Conservation (phyloP, 1,140 invertebrate genomes). For the Phenacoccus solenopsis region DNA sequence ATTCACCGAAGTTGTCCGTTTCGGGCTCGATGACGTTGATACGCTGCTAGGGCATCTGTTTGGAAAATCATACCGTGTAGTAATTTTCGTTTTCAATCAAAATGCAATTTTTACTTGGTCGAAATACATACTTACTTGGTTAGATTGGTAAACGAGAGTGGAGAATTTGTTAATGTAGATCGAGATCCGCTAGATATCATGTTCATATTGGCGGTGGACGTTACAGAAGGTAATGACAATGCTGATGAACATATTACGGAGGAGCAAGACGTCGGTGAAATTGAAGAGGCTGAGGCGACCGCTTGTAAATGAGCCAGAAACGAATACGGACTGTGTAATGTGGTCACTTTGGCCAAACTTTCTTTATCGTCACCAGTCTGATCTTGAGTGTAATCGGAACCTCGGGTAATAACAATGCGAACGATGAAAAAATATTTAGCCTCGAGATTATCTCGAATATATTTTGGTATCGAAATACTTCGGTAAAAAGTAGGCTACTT, state of each 20-base stretch:
- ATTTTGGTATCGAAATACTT: too few species aligned
- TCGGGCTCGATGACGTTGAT: conserved; percentile 7
- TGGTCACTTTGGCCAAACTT: background rate
- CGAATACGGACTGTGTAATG: background rate
- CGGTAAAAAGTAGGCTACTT: too few species aligned
- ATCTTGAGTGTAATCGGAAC: conserved; percentile 1
- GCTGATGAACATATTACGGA: background rate
- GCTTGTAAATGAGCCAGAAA: background rate
- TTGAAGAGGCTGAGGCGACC: background rate
- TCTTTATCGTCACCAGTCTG: background rate
- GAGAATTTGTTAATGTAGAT: background rate
- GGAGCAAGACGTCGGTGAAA: background rate
- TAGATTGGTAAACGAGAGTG: background rate
- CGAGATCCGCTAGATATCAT: background rate
- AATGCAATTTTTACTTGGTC: background rate
- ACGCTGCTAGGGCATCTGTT: background rate
- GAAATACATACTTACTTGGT: background rate
- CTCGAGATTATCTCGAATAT: too few species aligned
- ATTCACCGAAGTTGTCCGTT: background rate
- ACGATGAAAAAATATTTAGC: too few species aligned
- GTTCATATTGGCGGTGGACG: background rate
- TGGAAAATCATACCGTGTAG: too few species aligned
- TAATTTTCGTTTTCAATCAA: too few species aligned
- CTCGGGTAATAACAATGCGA: background rate
- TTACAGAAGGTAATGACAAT: background rate